These are phyloP conservation scores for Eupelmus urozonus DNA, from an alignment of 2,888 invertebrate genomes.

Conservation along the genomic window DNA sequence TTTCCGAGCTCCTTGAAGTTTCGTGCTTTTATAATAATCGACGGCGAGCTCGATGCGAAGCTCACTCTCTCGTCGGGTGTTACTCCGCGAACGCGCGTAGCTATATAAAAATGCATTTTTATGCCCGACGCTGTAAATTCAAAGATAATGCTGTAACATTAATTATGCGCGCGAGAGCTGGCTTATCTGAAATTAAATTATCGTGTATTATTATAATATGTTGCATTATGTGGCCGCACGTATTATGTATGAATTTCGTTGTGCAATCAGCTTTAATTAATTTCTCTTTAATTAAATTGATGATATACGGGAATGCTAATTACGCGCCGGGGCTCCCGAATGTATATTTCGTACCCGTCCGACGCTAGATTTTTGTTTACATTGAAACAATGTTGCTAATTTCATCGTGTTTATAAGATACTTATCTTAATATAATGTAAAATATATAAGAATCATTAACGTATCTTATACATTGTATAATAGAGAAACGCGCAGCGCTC, in stretches of 20 bases:
- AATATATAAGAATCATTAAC: neutral
- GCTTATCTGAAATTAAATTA: constrained; percentile 52
- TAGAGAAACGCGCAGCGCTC: no score
- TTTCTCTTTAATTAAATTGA: constrained; percentile 51
- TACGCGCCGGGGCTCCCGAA: neutral
- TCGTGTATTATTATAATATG: constrained; percentile 45
- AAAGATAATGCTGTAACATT: constrained; percentile 50
- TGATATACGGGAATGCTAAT: neutral
- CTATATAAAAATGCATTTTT: constrained; percentile 51
- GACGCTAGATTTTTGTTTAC: constrained; percentile 8
- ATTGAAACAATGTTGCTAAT: neutral
- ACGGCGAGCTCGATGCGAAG: constrained; percentile 7
- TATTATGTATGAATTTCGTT: constrained; percentile 6
- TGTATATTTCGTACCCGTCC: neutral
- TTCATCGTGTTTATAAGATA: neutral
- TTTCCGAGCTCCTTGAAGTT: neutral
- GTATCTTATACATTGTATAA: no score
- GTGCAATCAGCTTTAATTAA: constrained; percentile 41
- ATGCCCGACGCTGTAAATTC: constrained; percentile 35
- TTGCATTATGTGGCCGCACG: constrained; percentile 13
- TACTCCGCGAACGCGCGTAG: constrained; percentile 15
- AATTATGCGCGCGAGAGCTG: constrained; percentile 24
- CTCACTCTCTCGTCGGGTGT: constrained; percentile 35
- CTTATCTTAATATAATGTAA: neutral
- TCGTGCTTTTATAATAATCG: constrained; percentile 45